Base-by-base conservation (phyloP, 2,888 invertebrate species). In the Cosmopolites sordidus region DNA sequence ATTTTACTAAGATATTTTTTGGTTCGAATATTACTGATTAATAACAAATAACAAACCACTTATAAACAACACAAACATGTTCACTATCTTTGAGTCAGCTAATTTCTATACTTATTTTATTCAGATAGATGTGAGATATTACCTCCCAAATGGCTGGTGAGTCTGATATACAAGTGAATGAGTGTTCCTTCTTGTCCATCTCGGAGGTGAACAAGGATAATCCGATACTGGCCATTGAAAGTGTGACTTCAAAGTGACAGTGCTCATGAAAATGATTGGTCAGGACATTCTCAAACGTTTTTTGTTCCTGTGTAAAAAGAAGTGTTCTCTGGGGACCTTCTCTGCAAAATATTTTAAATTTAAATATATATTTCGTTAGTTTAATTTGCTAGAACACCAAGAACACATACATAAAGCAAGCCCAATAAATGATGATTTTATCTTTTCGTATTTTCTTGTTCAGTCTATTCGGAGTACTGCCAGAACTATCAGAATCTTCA, bases 61-160 rank as follows among this genome's bases (percentile, higher is more conserved):
- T n/a, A n/a, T n/a, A n/a, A n/a, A n/a, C n/a, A n/a, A n/a, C n/a
- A n/a, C n/a, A n/a, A n/a, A n/a, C n/a, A n/a, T n/a, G n/a, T n/a
- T n/a, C n/a, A n/a, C n/a, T n/a, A n/a, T n/a, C n/a, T n/a, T n/a
- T n/a, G n/a, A n/a, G n/a, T n/a, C n/a, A n/a, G n/a, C n/a, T n/a
- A n/a, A n/a, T n/a, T n/a, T n/a, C n/a, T n/a, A n/a, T n/a, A n/a
- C n/a, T n/a, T n/a, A n/a, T n/a, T n/a, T n/a, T n/a, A n/a, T n/a
- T n/a, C n/a, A n/a, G n/a, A n/a, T n/a, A n/a, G n/a, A n/a, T n/a
- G n/a, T n/a, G n/a, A n/a, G n/a, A n/a, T n/a, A n/a, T 29, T 1
- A 90, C 85, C 70, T 90, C 89, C 91, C 91, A 91, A 54, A 85
- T 78, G 0, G 90, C 84, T 0, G 89, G 79, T 0, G 84, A 81